Conservation (phyloP, 2,797 vertebrate genomes). For the Acanthopagrus latus region DNA sequence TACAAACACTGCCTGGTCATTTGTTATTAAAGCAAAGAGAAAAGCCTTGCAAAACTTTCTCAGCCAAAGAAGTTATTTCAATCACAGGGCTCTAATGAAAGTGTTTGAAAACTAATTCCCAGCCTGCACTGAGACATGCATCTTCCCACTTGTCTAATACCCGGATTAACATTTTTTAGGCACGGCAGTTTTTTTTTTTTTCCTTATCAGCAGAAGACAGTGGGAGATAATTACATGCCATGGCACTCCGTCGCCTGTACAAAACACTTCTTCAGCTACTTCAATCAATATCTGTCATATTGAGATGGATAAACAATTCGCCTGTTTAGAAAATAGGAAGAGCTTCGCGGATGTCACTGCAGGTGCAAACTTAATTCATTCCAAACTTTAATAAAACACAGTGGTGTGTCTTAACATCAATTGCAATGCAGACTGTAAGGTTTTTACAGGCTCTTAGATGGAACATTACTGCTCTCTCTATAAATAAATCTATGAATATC, state of each 20-base stretch:
- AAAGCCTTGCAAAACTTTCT: slow-evolving; percentile 41
- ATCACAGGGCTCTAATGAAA: slow-evolving; percentile 62
- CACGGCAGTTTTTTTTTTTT: slow-evolving; percentile 36
- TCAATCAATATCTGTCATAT: slow-evolving; percentile 70
- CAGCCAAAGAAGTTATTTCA: slow-evolving; percentile 60
- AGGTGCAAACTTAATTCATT: slow-evolving; percentile 55
- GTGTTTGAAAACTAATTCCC: slow-evolving; percentile 68
- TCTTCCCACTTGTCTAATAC: slow-evolving; percentile 67
- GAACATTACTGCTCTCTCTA: not conserved
- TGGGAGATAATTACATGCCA: slow-evolving; percentile 70
- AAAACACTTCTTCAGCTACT: slow-evolving; percentile 61
- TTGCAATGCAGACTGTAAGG: slow-evolving; percentile 22
- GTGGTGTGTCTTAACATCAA: slow-evolving; percentile 36
- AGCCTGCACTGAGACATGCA: slow-evolving; percentile 49
- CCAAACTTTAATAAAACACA: slow-evolving; percentile 42
- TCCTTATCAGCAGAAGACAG: slow-evolving; percentile 70
- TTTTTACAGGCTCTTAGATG: not conserved
- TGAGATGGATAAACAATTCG: slow-evolving; percentile 64
- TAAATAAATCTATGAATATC: not conserved
- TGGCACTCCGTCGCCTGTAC: slow-evolving; percentile 45
- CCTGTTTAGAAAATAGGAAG: slow-evolving; percentile 49
- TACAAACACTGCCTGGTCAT: slow-evolving; percentile 32
- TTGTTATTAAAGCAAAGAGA: slow-evolving; percentile 51
- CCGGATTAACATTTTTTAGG: slow-evolving; percentile 71
- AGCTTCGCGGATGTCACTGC: slow-evolving; percentile 41